Percentiles rank a stretch among this genome's conserved stretches.
These are phyloP conservation scores for Cantharis flavilabris DNA, from an alignment of 2,888 invertebrate species.

Conservation along the genomic window DNA sequence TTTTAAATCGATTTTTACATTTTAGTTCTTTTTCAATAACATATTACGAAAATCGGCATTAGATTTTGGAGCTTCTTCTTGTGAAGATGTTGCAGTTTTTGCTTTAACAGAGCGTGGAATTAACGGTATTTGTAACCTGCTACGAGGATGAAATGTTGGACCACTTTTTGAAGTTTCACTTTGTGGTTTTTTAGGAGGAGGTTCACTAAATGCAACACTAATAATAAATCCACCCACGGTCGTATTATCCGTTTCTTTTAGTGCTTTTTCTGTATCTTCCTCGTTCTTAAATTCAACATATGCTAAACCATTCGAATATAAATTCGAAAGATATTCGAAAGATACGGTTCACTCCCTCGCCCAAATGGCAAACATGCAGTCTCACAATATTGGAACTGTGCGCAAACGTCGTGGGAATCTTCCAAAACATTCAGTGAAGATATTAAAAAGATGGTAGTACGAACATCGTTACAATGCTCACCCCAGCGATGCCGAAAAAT, in stretches of 20 bases:
- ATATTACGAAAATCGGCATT: conserved; percentile 62
- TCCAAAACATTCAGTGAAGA: too few relatives aligned
- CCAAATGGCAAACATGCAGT: too few relatives aligned
- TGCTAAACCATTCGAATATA: conserved; percentile 89
- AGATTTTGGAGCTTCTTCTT: conserved; percentile 24
- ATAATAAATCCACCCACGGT: conserved; percentile 70
- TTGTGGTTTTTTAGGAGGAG: conserved; percentile 59
- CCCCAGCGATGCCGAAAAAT: too few relatives aligned
- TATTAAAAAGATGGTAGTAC: too few relatives aligned
- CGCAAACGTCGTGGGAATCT: too few relatives aligned
- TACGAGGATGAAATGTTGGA: conserved; percentile 44
- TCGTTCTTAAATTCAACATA: conserved; percentile 86
- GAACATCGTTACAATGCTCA: too few relatives aligned
- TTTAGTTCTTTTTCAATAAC: conserved; percentile 48
- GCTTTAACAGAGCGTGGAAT: conserved; percentile 46
- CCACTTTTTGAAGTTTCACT: conserved; percentile 13
- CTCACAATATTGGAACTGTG: too few relatives aligned
- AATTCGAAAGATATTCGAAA: too few relatives aligned
- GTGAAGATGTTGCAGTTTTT: conserved; percentile 27
- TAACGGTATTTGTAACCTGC: conserved; percentile 48
- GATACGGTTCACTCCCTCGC: too few relatives aligned
- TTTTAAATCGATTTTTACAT: background rate
- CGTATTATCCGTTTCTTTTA: conserved; percentile 72
- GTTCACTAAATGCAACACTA: conserved; percentile 72
- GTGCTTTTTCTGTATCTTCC: conserved; percentile 70